Evolutionary conservation across 2,113 vertebrate species (phyloP).

Genomic region (Meriones unguiculatus): DNA sequence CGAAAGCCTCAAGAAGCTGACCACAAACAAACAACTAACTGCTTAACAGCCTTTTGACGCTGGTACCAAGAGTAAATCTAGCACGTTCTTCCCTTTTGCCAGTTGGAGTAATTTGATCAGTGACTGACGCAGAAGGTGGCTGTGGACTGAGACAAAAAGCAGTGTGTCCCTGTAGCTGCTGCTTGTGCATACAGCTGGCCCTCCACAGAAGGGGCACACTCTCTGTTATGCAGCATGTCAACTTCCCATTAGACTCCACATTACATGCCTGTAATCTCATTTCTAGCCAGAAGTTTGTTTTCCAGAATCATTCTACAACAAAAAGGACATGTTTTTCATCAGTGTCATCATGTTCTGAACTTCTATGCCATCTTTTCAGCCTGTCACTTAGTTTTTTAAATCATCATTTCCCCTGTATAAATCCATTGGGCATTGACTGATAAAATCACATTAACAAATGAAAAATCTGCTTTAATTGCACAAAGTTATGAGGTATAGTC

Average conservation of each 20-base stretch:
- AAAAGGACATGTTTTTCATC: too few relatives aligned
- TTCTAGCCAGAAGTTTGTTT: too few relatives aligned
- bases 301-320: too few relatives aligned
- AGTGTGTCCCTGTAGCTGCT: too few relatives aligned
- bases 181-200: too few relatives aligned
- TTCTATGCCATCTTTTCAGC: background rate
- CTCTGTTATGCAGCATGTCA: too few relatives aligned
- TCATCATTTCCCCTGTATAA: background rate
- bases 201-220: too few relatives aligned
- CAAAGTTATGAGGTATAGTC: background rate
- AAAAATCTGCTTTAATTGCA: background rate
- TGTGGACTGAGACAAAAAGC: too few relatives aligned
- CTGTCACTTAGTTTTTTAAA: background rate
- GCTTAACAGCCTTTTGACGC: slow-evolving; percentile 13
- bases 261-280: too few relatives aligned
- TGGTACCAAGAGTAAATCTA: slow-evolving; percentile 62
- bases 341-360: background rate
- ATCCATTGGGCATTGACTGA: background rate
- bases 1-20: slow-evolving; percentile 30
- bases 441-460: background rate
- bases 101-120: slow-evolving; percentile 48
- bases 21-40: slow-evolving; percentile 65
- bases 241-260: too few relatives aligned
- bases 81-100: slow-evolving; percentile 30
- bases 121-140: too few relatives aligned